Conservation (phyloP, 1,140 invertebrate species). For the Diorhabda carinulata region DNA sequence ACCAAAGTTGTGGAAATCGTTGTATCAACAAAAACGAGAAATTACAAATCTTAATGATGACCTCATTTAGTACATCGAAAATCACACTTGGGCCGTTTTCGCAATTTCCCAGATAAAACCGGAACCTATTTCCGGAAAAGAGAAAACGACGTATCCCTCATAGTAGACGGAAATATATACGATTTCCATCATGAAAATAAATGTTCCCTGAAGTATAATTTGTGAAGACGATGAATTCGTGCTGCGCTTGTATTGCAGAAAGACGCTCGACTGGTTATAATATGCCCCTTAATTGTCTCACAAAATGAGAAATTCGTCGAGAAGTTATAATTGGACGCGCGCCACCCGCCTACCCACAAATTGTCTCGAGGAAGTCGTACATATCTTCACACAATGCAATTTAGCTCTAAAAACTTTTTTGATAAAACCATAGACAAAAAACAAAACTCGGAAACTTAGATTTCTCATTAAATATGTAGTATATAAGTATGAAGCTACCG, state of each 20-base stretch:
- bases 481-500: too few relatives aligned
- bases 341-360: constrained; percentile 29
- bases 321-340: constrained; percentile 51
- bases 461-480: too few relatives aligned
- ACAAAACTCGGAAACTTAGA: too few relatives aligned
- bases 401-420: constrained; percentile 15
- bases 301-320: constrained; percentile 51
- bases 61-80: too few relatives aligned
- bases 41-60: too few relatives aligned
- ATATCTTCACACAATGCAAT: constrained; percentile 23
- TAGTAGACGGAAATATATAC: constrained; percentile 21
- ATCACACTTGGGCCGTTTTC: too few relatives aligned
- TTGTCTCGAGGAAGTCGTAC: constrained; percentile 38
- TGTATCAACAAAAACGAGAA: too few relatives aligned
- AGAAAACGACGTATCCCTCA: background rate
- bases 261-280: constrained; percentile 48
- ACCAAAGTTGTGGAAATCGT: too few relatives aligned
- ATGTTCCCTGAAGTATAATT: constrained; percentile 52
- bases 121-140: too few relatives aligned
- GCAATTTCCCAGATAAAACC: too few relatives aligned
- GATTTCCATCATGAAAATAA: constrained; percentile 50
- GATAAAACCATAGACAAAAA: too few relatives aligned
- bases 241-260: constrained; percentile 41
- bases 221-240: constrained; percentile 43
- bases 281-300: constrained; percentile 51